Evolutionary conservation across 2,113 vertebrate genomes (phyloP), one percentile per base, ranked within the genome.

Genomic region (Tetrao urogallus): DNA sequence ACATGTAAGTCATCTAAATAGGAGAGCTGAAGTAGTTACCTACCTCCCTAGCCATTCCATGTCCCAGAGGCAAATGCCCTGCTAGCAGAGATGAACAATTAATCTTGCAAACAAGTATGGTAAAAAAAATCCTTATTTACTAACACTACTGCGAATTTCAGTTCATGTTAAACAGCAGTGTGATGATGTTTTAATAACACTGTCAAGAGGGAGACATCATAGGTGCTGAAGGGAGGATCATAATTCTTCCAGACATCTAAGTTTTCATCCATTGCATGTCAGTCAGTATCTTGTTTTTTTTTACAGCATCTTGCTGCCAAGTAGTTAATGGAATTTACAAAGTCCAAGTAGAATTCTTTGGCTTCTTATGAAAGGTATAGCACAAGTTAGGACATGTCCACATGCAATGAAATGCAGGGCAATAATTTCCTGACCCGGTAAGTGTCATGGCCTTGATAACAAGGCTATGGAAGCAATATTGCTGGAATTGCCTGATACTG

Each of bases 381-480:
- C 24, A 13, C 95, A 89, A 93, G 87, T 94, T 60, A 87, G 82
- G 93, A 79, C 87, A 76, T 79, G 89, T 65, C 87, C 85, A 40
- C 73, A 54, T 57, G 36, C 66, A 94, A 36, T 36, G n/a, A 82
- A 95, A 85, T 2, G 0, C 17, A 57, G 81, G 69, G 40, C 63
- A 65, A 50, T 20, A 65, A 38, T 73, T 95, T 89, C 54, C 82
- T 93, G 63, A 61, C 28, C 54, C 38, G 4, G 2, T 65, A 48
- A 91, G 45, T 14, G 22, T 6, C 47, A 36, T 1, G 6, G 34
- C 47, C 32, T 43, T 56, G 13, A 48, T 90, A 61, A 25, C 74
- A 64, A 9, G 25, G 7, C 9, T 84, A 38, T 78, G 18, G 40
- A 47, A 92, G 18, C 38, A 64, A 2, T 64, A 34, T 38, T 54